Base-by-base conservation (phyloP, 2,888 invertebrate species). In the Limnephilus lunatus region DNA sequence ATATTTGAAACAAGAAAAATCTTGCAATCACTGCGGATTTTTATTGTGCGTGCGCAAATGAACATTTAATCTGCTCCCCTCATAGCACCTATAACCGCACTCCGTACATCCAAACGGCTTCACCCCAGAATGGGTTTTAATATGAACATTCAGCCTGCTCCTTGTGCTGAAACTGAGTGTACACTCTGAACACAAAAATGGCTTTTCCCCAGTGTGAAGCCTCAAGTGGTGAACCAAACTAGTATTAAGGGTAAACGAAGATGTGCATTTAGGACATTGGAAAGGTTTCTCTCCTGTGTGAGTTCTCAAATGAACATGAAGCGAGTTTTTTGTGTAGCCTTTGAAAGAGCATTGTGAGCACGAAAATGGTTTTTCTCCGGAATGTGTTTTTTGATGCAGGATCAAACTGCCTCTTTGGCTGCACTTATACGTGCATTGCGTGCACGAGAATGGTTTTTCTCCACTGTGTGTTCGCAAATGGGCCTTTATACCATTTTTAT, bases 401-500 rank as follows among this genome's bases (percentile, higher is more conserved):
- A 87, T 91, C 85, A 94, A 85, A 44, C 48, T 48, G 14, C 48
- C 48, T 90, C 39, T 83, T 15, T 68, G 31, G 44, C 85, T 85
- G 30, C 90, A 90, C 30, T 48, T 85, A 19, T 90, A 90, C 48
- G 32, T n/a, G n/a, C 90, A 90, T 48, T 68, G 85, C 19, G 44
- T 53, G 32, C 90, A 90, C 7, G 90, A 53, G n/a, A 82, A 90
- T 68, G 80, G 83, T 68, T 85, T 90, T 35, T 90, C 85, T 4
- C 85, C 90, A 12, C 85, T 85, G 15, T 90, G 90, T 15, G 85
- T 90, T n/a, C 48, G 48, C 19, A 85, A 68, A 68, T 90, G 90
- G 53, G 39, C 85, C 39, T 85, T 90, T 35, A 90, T 32, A 35
- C 85, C 39, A 14, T 19, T 48, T 1, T 82, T 35, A 68, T 53